Evolutionary conservation across 2,113 vertebrate genomes (phyloP).

Genomic region (Boleophthalmus pectinirostris): DNA sequence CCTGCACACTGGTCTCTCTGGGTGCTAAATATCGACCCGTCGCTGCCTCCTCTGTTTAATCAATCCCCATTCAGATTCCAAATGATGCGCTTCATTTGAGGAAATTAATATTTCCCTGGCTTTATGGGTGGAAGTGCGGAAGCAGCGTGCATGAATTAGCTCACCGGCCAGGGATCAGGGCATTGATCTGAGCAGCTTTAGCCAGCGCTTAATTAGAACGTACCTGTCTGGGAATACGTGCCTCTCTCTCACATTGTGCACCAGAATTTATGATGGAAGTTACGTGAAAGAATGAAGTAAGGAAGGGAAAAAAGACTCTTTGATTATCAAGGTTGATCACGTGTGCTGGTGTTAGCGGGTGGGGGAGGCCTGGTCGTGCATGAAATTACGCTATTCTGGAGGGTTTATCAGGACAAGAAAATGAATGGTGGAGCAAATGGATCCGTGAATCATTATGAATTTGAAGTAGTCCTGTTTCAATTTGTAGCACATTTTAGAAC

Average conservation of each 20-base stretch:
- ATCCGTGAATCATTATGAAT: neutral
- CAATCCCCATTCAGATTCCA: slow-evolving; percentile 79
- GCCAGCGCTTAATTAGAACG: slow-evolving; percentile 77
- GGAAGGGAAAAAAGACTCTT: slow-evolving; percentile 15
- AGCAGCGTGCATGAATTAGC: slow-evolving; percentile 57
- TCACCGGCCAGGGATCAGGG: slow-evolving; percentile 62
- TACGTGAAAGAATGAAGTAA: slow-evolving; percentile 12
- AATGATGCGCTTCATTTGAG: slow-evolving; percentile 82
- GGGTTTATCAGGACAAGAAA: slow-evolving; percentile 17
- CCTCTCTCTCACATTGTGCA: slow-evolving; percentile 42
- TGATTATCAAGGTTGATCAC: slow-evolving; percentile 63
- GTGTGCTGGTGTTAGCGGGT: slow-evolving; percentile 75
- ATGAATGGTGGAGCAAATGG: neutral
- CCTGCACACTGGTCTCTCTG: slow-evolving; percentile 75
- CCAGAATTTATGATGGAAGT: slow-evolving; percentile 37
- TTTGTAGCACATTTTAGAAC: neutral
- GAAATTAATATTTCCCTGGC: slow-evolving; percentile 78
- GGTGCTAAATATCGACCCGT: slow-evolving; percentile 83
- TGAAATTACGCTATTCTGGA: slow-evolving; percentile 21
- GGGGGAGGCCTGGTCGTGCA: slow-evolving; percentile 63
- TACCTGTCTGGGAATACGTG: slow-evolving; percentile 65
- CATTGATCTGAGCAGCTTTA: slow-evolving; percentile 69
- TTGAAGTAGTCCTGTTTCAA: neutral
- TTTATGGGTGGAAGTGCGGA: slow-evolving; percentile 24
- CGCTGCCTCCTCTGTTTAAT: slow-evolving; percentile 81